Evolutionary conservation across 92 coral and sea anemone genomes (phyloP), one percentile per base, ranked within the genome.

Genomic region (Epizoanthus rinbou): DNA sequence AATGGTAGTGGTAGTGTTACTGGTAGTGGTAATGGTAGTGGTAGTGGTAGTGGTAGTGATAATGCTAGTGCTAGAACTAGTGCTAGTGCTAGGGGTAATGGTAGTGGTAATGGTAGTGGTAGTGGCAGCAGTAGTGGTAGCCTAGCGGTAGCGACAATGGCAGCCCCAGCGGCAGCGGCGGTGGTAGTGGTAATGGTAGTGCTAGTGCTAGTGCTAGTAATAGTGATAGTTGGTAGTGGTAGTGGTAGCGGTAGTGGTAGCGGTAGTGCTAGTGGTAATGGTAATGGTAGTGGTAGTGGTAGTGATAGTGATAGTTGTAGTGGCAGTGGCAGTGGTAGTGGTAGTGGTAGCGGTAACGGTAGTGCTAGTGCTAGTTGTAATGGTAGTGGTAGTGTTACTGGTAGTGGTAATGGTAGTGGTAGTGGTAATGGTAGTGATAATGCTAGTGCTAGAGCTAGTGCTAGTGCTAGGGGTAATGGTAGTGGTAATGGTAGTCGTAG

Each of bases 291-390:
- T 70, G 3, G 57, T 18, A 43, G 28, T 41, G n/a, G 33, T 18
- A n/a, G 17, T 70, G 22, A 33, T 70, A 18, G 57, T 41, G 23
- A 39, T 66, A 66, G 72, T 66, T 14, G 33, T 5, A 66, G 43
- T 69, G 39, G 74, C 39, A 35, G 52, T 69, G 28, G 74, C 8
- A 69, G 74, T 69, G 39, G 74, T 35, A 14, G 22, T 33, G 13
- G 74, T 15, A 69, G 18, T 33, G 47, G 73, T 2, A 68, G 50
- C 13, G 39, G 50, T 68, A 68, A 0, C 8, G 33, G 43, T 66
- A 24, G 72, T 25, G n/a, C 9, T 17, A 64, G 41, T 15, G 41
- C 0, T 9, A 37, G 41, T 4, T 2, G 39, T 35, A 35, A 4
- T 4, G 39, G 39, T 35, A 35, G 39, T 35, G 39, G 73, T 68